These are phyloP conservation scores for Otolemur garnettii DNA, from an alignment of 2,113 vertebrate species.

Conservation along the genomic window DNA sequence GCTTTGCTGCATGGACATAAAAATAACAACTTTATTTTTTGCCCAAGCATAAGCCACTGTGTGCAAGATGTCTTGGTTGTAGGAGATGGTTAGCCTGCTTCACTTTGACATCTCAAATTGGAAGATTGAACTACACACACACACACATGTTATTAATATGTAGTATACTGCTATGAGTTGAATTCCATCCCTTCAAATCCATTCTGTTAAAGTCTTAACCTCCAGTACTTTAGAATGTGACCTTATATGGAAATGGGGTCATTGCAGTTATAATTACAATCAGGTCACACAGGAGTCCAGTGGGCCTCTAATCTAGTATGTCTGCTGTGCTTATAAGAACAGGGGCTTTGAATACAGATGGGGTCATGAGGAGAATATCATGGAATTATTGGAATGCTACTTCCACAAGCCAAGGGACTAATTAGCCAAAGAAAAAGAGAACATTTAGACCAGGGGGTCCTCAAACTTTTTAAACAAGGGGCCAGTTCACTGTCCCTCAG, in stretches of 20 bases:
- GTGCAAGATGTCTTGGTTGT: accelerated
- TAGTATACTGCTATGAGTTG: neutral
- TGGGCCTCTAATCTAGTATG: neutral
- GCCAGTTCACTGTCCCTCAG: too few species aligned
- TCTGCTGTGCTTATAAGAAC: neutral
- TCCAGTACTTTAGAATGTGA: too few species aligned
- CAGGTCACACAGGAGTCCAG: neutral
- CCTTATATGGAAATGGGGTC: neutral
- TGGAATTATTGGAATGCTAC: accelerated
- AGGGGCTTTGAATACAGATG: too few species aligned
- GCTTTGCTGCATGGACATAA: accelerated
- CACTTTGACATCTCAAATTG: neutral
- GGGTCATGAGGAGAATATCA: accelerated
- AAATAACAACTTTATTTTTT: too few species aligned
- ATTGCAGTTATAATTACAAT: accelerated
- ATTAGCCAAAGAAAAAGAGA: neutral
- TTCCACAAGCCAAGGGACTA: neutral
- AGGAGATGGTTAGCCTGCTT: accelerated
- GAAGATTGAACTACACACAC: too few species aligned
- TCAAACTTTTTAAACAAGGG: too few species aligned
- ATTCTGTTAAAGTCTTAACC: accelerated
- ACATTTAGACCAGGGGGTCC: too few species aligned
- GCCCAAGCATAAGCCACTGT: accelerated
- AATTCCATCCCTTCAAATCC: too few species aligned
- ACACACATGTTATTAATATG: neutral